Base-by-base conservation (phyloP, 2,113 vertebrate genomes). In the Nannobrachium achirus region DNA sequence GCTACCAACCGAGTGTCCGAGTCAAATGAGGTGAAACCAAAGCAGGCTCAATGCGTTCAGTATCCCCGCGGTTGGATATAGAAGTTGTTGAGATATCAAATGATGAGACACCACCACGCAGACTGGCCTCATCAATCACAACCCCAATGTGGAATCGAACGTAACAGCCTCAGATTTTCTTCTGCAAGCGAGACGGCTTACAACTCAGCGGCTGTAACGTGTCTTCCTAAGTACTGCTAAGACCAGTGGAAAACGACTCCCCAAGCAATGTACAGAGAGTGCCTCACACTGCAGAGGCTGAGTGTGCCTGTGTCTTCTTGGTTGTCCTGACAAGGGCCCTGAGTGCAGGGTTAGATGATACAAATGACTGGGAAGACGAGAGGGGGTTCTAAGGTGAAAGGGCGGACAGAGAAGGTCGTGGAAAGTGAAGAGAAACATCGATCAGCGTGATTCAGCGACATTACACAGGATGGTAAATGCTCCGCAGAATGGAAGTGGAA, bases 221-320 rank as follows among this genome's bases (percentile, higher is more conserved):
- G 75, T 75, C 69, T 64, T 68, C 55, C 38, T 11, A 62, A 82
- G 79, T 62, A 1, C 69, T 85, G 81, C 80, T 74, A 76, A 66
- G 81, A 67, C 19, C 73, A 66, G 79, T 84, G 85, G 82, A 91
- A 86, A 83, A 79, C 69, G 81, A 69, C 75, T 81, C 71, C 48
- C 74, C 69, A 69, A 72, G 80, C 56, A 56, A 45, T 67, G 74
- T 68, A 61, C 67, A 48, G 49, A 50, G 52, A 69, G 68, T 65
- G 63, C 48, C 40, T n/a, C n/a, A n/a, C n/a, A n/a, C n/a, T n/a
- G n/a, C n/a, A n/a, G n/a, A n/a, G n/a, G n/a, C n/a, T n/a, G 16
- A 45, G 50, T 8, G 9, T 42, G 49, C 61, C 61, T 56, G 71
- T 76, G 67, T 83, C 75, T n/a, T n/a, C n/a, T 77, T 66, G 38